These are phyloP conservation scores for Sarcophilus harrisii DNA, from an alignment of 2,797 vertebrate genomes.

Conservation along the genomic window DNA sequence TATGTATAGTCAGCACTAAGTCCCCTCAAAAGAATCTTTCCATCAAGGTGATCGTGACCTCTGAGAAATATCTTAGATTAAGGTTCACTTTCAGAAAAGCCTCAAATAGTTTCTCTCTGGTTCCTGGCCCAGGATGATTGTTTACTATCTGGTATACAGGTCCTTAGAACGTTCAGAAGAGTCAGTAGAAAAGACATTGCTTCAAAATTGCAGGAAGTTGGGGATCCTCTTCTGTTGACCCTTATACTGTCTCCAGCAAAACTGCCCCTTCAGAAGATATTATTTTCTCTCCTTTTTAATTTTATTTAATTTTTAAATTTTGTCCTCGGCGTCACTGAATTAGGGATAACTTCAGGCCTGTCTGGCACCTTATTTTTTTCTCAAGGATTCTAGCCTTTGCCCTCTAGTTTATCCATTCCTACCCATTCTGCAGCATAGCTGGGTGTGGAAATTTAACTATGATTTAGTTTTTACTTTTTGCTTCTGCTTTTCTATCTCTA, in stretches of 20 bases:
- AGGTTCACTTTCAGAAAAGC: constrained; percentile 50
- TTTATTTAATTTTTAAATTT: background rate
- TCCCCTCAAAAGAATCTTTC: constrained; percentile 14
- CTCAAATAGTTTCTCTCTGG: background rate
- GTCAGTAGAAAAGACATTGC: background rate
- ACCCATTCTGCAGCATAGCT: background rate
- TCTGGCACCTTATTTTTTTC: background rate
- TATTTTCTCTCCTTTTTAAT: background rate
- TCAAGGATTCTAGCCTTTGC: background rate
- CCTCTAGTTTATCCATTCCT: background rate
- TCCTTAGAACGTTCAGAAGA: background rate
- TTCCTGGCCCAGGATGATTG: constrained; percentile 16
- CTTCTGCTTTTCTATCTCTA: background rate
- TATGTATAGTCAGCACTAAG: background rate
- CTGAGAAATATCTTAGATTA: background rate
- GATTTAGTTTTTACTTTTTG: constrained; percentile 21
- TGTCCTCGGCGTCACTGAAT: background rate
- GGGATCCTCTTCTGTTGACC: background rate
- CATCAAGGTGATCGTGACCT: constrained; percentile 9
- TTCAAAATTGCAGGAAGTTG: constrained; percentile 24
- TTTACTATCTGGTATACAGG: background rate
- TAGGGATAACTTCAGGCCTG: background rate
- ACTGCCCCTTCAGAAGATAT: background rate
- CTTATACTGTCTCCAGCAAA: background rate
- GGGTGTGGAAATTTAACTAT: background rate